A percentile compares a stretch with the other conserved stretches of the same genome.
Evolutionary conservation across 2,797 vertebrate species (phyloP).

Genomic region (Lateolabrax maculatus): DNA sequence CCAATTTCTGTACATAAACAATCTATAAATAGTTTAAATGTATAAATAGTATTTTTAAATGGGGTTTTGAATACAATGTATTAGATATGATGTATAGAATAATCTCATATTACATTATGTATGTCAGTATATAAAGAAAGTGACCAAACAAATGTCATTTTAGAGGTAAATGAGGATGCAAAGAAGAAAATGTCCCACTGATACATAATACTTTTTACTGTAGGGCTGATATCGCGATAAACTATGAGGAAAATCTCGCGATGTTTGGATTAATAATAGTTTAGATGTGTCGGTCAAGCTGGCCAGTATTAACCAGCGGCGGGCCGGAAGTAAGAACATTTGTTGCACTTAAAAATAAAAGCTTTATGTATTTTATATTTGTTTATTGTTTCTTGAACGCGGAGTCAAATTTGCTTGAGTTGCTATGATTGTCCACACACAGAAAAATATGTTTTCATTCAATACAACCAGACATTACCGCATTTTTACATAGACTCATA

Average conservation of each 20-base stretch:
- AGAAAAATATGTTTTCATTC: background rate
- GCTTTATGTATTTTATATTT: background rate
- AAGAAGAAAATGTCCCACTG: background rate
- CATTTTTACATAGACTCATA: background rate
- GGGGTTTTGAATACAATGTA: background rate
- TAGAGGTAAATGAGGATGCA: background rate
- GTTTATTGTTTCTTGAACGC: too few species aligned
- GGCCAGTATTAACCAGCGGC: background rate
- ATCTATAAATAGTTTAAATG: too few species aligned
- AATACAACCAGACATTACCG: background rate
- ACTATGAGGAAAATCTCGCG: slow-evolving; percentile 45
- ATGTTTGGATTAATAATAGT: slow-evolving; percentile 38
- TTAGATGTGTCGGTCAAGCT: slow-evolving; percentile 22
- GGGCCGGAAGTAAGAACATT: background rate
- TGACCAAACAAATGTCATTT: background rate
- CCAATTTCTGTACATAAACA: too few species aligned
- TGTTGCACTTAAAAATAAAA: background rate
- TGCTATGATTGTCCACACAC: background rate
- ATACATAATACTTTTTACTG: background rate
- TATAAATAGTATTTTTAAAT: background rate
- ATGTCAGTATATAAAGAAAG: background rate
- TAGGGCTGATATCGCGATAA: slow-evolving; percentile 41
- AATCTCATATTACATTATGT: background rate
- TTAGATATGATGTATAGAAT: too few species aligned
- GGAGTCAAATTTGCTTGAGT: background rate